These are phyloP conservation scores for Gracilinanus agilis DNA, from an alignment of 2,113 vertebrate genomes.

Conservation along the genomic window DNA sequence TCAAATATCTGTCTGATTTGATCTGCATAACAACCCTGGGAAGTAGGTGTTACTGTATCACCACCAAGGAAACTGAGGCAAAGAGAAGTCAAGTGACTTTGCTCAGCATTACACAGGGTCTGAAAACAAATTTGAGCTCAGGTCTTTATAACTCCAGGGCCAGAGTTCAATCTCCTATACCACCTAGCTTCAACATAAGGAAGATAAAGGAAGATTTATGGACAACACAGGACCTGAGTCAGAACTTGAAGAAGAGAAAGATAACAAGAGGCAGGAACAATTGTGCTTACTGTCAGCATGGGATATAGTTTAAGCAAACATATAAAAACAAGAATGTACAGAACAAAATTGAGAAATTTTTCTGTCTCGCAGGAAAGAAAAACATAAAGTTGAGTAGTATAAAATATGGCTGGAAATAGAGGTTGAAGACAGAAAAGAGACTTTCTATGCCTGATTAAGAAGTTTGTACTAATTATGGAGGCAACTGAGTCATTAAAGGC, in stretches of 20 bases:
- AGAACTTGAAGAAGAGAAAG: neutral
- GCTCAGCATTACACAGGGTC: neutral
- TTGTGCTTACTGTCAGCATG: neutral
- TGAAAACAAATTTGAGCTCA: neutral
- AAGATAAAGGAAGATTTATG: neutral
- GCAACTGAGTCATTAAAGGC: neutral
- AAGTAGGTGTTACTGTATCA: neutral
- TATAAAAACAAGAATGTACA: neutral
- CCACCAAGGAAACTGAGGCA: neutral
- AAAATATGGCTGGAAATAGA: neutral
- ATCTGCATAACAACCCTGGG: neutral
- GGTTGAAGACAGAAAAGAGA: neutral
- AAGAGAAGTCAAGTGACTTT: neutral
- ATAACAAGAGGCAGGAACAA: neutral
- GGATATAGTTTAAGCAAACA: neutral
- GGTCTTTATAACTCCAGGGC: neutral
- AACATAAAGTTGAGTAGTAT: neutral
- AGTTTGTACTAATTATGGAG: neutral
- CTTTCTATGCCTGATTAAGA: neutral
- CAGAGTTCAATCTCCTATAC: neutral
- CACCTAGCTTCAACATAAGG: neutral
- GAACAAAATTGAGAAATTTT: neutral
- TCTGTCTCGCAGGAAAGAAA: neutral
- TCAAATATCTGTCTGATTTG: neutral
- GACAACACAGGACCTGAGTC: neutral